Base-by-base conservation (phyloP, 2,888 invertebrate genomes). In the Drosophila lacicola region DNA sequence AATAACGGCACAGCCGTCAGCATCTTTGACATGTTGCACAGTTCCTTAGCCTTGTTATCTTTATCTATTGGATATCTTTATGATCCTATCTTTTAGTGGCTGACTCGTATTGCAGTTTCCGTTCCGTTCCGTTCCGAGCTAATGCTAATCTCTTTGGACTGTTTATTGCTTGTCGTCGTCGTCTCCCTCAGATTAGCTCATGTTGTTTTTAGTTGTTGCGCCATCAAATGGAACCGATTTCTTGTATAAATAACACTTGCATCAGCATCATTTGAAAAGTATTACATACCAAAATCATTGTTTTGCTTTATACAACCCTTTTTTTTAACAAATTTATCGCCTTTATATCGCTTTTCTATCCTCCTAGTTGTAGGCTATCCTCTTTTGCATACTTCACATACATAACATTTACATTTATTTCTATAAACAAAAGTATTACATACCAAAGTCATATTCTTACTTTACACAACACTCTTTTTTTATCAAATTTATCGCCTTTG, bases 81-180 rank as follows among this genome's bases (percentile, higher is more conserved):
- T 69, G 86, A 83, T 83, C 79, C 62, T 81, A 83, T 83, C 86
- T 83, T 47, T 60, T 67, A 79, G 70, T 70, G 69, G 46, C 83
- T 72, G 74, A 67, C 69, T 83, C 82, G 47, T 41, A 55, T 82
- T 78, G 71, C 86, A 70, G 61, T 67, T 78, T 74, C 77, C 66
- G 60, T 58, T 75, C 25, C 25, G 25, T 25, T 25, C 1, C 25
- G 25, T 25, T 25, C 25, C 2, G 19, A 47, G 63, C 44, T 49
- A 46, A 46, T 42, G 54, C 53, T 68, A 73, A 72, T 73, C 72
- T 67, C 10, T 17, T 14, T 1, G 3, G 3, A 3, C 25, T 54
- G 42, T 46, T 56, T 45, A 17, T 33, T 39, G 49, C 49, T 6
- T 3, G n/a, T 29, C 5, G 13, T 29, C 5, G 13, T 25, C 19